Evolutionary conservation across 2,888 invertebrate genomes (phyloP).

Genomic region (Euplexia lucipara): DNA sequence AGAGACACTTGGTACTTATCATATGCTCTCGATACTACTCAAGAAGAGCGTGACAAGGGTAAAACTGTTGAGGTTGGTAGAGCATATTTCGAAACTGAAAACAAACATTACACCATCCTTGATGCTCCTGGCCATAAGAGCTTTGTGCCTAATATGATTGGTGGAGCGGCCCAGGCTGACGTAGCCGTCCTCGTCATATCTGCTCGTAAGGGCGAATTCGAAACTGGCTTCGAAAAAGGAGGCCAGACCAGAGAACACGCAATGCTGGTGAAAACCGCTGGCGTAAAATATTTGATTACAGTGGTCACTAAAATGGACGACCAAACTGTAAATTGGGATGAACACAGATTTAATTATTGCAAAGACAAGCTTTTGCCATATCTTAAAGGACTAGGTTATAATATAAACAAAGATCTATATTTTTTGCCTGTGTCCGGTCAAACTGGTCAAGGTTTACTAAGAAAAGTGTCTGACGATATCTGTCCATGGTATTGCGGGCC

Average conservation of each 20-base stretch:
- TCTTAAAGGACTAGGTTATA: constrained; percentile 4
- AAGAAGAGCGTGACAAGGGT: constrained; percentile 98
- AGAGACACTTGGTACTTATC: constrained; percentile 99
- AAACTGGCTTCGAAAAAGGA: constrained; percentile 99
- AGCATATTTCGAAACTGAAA: constrained; percentile 99
- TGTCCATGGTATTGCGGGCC: constrained; percentile 19
- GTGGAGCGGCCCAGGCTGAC: constrained; percentile 98
- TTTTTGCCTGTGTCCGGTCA: constrained; percentile 30
- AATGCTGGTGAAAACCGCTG: constrained; percentile 22
- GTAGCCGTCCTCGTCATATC: constrained; percentile 99
- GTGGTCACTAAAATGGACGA: constrained; percentile 29
- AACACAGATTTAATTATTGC: constrained; percentile 2
- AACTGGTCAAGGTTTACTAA: constrained; percentile 21
- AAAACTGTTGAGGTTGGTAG: constrained; percentile 99
- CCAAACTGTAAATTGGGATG: constrained; percentile 17
- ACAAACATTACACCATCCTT: constrained; percentile 99
- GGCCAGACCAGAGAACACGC: constrained; percentile 99
- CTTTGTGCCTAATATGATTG: constrained; percentile 99
- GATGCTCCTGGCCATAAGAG: constrained; percentile 99
- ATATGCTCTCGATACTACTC: constrained; percentile 99
- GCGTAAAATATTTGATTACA: constrained; percentile 11
- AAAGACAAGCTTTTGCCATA: background rate
- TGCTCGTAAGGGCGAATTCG: constrained; percentile 99
- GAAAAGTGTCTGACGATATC: background rate
- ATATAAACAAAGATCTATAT: background rate